These are phyloP conservation scores for Buathra laborator DNA, from an alignment of 2,888 invertebrate species.

Conservation along the genomic window DNA sequence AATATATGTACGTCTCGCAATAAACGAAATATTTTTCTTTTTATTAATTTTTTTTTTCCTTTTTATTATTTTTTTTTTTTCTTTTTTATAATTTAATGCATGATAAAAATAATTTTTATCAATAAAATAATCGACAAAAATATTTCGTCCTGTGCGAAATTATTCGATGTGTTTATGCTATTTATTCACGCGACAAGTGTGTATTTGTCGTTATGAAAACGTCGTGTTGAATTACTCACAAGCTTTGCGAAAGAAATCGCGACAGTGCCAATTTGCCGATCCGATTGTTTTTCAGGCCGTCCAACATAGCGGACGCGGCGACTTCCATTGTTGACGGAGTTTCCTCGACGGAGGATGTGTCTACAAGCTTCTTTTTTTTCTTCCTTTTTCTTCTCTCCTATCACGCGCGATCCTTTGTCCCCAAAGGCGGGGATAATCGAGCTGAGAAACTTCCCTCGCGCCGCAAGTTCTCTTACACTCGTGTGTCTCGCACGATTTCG, in stretches of 20 bases:
- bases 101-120: no score
- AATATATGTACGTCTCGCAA: background rate
- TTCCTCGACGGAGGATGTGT: conserved; percentile 31
- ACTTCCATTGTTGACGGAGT: conserved; percentile 87
- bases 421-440: conserved; percentile 46
- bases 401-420: conserved; percentile 27
- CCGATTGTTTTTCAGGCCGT: conserved; percentile 91
- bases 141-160: no score
- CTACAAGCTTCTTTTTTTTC: background rate
- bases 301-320: conserved; percentile 89
- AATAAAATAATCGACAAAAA: no score
- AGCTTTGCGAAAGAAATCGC: conserved; percentile 91
- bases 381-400: conserved; percentile 7
- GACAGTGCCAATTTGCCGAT: conserved; percentile 91
- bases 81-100: no score
- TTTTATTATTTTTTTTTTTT: background rate
- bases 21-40: conserved; percentile 5
- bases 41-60: background rate
- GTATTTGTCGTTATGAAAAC: background rate
- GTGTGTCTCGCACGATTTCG: conserved; percentile 16
- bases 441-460: conserved; percentile 54
- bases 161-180: no score
- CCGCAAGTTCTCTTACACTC: conserved; percentile 42
- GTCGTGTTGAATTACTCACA: conserved; percentile 88
- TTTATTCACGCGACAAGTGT: no score